Base-by-base conservation (phyloP, 1,140 invertebrate species). In the Parapsyche elsis region DNA sequence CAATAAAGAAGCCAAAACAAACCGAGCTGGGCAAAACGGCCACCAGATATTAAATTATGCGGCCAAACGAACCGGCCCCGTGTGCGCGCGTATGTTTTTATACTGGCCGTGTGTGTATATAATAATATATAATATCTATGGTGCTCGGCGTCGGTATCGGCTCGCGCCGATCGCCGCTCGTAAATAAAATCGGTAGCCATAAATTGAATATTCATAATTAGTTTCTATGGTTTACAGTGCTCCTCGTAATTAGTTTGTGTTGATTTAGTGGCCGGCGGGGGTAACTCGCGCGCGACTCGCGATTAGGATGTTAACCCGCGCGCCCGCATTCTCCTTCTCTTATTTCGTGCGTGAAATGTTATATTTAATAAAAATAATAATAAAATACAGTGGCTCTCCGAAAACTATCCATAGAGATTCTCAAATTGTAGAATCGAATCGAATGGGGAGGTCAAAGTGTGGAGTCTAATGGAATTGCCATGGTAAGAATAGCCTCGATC, bases 131-230 rank as follows among this genome's bases (percentile, higher is more conserved):
- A 38, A 38, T 38, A 38, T 7, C 2, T 38, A 38, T 38, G 7
- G 30, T 38, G 30, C 7, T 4, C 7, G 30, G 49, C 81, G 79
- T 71, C 76, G 76, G 79, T 83, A 83, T 83, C 75, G 75, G 24
- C 79, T 82, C 53, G 78, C 70, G 64, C 64, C 64, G 64, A 82
- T 80, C 81, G 78, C 71, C 76, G 78, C 75, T 80, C 81, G 71
- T 83, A 83, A 83, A 83, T 83, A 83, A 83, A 77, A 71, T 80
- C 76, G 76, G 71, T 59, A 76, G 71, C 79, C 81, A 83, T 83
- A 83, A 83, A 83, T 83, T 83, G 79, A 83, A 83, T 83, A 83
- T 83, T 83, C 81, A 83, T 83, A 83, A 83, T 83, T 83, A 83
- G 81, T 83, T 83, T 81, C 79, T 83, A 83, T 79, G 53, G 79